Evolutionary conservation across 2,888 invertebrate genomes (phyloP).

Genomic region (Eurytoma californica): DNA sequence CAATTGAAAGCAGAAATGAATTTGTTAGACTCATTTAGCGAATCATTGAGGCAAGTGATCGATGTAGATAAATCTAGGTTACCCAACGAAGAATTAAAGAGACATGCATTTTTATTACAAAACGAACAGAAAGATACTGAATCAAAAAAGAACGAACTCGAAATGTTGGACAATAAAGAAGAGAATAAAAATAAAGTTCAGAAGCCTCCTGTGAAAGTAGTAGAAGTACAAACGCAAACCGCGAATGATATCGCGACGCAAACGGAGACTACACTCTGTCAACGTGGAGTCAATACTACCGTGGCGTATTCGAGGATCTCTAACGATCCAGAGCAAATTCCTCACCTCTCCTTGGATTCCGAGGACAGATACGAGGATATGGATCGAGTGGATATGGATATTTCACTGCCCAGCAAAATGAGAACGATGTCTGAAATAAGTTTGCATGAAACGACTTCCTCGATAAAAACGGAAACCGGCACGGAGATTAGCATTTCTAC

Average conservation of each 20-base stretch:
- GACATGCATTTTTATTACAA: conserved; percentile 56
- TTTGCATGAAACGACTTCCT: conserved; percentile 73
- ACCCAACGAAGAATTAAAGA: conserved; percentile 62
- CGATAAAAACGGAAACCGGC: conserved; percentile 73
- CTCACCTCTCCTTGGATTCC: conserved; percentile 67
- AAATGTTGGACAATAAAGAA: conserved; percentile 51
- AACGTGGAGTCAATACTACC: conserved; percentile 58
- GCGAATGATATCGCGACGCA: conserved; percentile 73
- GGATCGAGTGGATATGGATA: conserved; percentile 67
- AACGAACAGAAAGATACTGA: conserved; percentile 55
- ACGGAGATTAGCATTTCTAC: conserved; percentile 74
- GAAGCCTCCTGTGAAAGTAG: conserved; percentile 66
- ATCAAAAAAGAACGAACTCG: conserved; percentile 39
- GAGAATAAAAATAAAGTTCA: conserved; percentile 58
- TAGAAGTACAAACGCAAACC: conserved; percentile 72
- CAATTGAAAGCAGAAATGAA: conserved; percentile 80
- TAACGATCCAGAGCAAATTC: conserved; percentile 60
- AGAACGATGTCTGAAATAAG: conserved; percentile 73
- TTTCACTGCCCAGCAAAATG: conserved; percentile 70
- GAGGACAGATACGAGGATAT: conserved; percentile 67
- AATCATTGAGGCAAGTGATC: conserved; percentile 78
- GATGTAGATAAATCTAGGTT: conserved; percentile 76
- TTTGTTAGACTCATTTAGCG: conserved; percentile 79
- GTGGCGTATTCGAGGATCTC: conserved; percentile 64
- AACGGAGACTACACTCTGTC: conserved; percentile 62